These are phyloP conservation scores for Rynchops niger DNA, from an alignment of 2,113 vertebrate genomes.

Conservation along the genomic window DNA sequence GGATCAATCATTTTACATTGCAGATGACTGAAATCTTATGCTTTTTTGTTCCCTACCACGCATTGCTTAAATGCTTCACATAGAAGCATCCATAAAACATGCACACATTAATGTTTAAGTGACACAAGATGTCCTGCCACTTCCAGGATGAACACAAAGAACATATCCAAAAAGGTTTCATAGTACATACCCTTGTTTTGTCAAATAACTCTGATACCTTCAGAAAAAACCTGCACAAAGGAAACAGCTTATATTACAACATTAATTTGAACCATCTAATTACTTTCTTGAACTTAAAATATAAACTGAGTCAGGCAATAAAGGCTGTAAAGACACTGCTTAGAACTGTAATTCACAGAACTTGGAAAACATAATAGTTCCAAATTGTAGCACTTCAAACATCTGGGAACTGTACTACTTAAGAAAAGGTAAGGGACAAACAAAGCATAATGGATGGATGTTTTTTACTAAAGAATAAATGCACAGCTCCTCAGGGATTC, in stretches of 20 bases:
- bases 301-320: background rate
- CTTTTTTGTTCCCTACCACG: background rate
- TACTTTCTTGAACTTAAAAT: background rate
- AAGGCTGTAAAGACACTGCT: background rate
- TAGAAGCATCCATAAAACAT: background rate
- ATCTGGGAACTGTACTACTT: background rate
- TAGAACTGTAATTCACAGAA: background rate
- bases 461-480: background rate
- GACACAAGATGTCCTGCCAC: background rate
- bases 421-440: background rate
- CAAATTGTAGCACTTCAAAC: background rate
- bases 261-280: background rate
- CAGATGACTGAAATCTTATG: background rate
- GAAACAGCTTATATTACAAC: constrained; percentile 40
- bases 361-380: background rate
- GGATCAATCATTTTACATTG: background rate
- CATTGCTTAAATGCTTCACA: background rate
- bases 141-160: background rate
- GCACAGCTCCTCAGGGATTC: background rate
- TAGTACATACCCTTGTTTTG: constrained; percentile 91
- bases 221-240: constrained; percentile 88
- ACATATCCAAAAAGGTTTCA: background rate
- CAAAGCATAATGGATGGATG: background rate
- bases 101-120: background rate
- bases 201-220: constrained; percentile 98